Evolutionary conservation across 2,888 invertebrate species (phyloP).

Genomic region (Aleiodes testaceus): DNA sequence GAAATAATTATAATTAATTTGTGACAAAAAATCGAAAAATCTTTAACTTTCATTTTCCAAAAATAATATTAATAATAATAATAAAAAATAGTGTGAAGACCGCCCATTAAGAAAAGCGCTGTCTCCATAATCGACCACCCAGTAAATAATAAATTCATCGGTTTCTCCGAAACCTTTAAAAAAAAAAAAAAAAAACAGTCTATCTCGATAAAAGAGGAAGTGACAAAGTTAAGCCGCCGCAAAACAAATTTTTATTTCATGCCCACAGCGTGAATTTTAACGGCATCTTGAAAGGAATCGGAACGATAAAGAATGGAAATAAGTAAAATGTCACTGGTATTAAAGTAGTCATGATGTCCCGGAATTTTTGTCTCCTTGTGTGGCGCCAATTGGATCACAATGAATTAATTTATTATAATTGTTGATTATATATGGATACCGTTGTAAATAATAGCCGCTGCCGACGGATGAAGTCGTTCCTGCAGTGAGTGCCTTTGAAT

Average conservation of each 20-base stretch:
- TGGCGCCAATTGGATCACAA: conserved; percentile 36
- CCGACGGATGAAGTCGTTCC: conserved; percentile 72
- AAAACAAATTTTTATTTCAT: conserved; percentile 19
- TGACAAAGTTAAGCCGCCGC: conserved; percentile 49
- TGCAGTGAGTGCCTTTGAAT: conserved; percentile 72
- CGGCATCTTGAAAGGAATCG: conserved; percentile 2
- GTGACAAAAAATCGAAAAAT: too few species aligned
- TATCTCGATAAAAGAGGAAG: conserved; percentile 46
- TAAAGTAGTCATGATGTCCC: neutral
- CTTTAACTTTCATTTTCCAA: neutral
- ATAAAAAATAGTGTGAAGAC: neutral
- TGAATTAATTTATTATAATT: neutral
- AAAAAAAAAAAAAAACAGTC: conserved; percentile 44
- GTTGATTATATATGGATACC: conserved; percentile 68
- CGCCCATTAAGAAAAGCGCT: conserved; percentile 13
- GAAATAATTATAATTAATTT: neutral
- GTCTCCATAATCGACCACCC: conserved; percentile 48
- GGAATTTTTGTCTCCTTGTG: conserved; percentile 38
- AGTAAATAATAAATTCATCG: conserved; percentile 49
- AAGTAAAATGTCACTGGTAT: neutral
- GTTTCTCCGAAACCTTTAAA: too few species aligned
- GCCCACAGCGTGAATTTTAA: conserved; percentile 11
- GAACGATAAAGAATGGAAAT: conserved; percentile 3
- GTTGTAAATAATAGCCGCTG: conserved; percentile 75
- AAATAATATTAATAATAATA: too few species aligned